These are phyloP conservation scores for Typhlichthys subterraneus DNA, from an alignment of 2,797 vertebrate genomes.

Conservation along the genomic window DNA sequence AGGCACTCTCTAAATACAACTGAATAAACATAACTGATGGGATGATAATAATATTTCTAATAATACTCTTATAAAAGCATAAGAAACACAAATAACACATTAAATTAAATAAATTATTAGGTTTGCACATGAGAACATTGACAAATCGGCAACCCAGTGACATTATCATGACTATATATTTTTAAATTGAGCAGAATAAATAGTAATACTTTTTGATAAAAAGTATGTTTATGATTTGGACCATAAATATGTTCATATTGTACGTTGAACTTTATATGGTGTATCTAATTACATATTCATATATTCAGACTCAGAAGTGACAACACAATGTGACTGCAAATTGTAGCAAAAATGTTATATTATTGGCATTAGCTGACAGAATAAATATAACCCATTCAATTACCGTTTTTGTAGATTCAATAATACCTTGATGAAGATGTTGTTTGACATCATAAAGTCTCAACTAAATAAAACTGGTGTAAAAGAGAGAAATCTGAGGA, in stretches of 20 bases:
- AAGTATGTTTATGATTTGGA: no score
- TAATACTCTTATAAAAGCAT: background rate
- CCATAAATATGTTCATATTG: no score
- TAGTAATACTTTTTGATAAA: no score
- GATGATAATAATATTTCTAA: slow-evolving; percentile 17
- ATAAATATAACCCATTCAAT: no score
- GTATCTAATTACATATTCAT: no score
- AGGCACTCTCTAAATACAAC: slow-evolving; percentile 77
- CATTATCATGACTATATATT: no score
- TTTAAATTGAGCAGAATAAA: no score
- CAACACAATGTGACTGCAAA: slow-evolving; percentile 6
- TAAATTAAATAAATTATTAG: slow-evolving; percentile 21
- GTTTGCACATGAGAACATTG: slow-evolving; percentile 6
- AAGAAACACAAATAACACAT: slow-evolving; percentile 21
- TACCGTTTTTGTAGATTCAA: no score
- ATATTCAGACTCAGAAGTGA: background rate
- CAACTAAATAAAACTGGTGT: background rate
- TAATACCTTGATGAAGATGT: no score
- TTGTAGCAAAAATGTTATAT: background rate
- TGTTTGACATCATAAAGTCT: no score
- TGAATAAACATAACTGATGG: slow-evolving; percentile 34
- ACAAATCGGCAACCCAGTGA: slow-evolving; percentile 13
- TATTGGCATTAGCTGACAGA: slow-evolving; percentile 3
- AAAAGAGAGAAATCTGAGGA: slow-evolving; percentile 15
- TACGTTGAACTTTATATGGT: no score